Conservation (phyloP, 2,888 invertebrate genomes). For the Hemistola chrysoprasaria region DNA sequence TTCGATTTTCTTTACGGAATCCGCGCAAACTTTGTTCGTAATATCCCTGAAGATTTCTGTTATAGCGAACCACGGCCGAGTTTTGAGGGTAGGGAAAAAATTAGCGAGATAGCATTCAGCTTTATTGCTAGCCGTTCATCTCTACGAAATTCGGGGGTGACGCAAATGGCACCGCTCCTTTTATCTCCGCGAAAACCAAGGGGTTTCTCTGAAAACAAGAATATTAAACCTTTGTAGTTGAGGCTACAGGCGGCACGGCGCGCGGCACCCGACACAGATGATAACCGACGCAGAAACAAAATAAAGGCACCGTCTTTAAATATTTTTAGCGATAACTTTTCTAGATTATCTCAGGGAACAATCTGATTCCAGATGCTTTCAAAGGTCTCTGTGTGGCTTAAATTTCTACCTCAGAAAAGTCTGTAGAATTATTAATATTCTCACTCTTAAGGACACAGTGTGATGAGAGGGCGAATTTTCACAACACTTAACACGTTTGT, state of each 20-base stretch:
- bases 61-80: conserved; percentile 36
- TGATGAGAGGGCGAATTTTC: no score
- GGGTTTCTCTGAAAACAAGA: conserved; percentile 26
- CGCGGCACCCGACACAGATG: conserved; percentile 11
- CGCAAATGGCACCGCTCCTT: conserved; percentile 51
- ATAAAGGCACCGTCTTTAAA: conserved; percentile 13
- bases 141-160: conserved; percentile 55
- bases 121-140: conserved; percentile 61
- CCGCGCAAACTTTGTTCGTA: conserved; percentile 42
- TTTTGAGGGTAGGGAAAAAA: conserved; percentile 53
- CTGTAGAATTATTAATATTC: no score
- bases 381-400: no score
- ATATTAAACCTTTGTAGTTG: conserved; percentile 19
- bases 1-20: conserved; percentile 40
- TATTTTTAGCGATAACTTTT: conserved; percentile 13
- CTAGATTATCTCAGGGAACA: conserved; percentile 9
- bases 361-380: conserved; percentile 8
- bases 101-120: conserved; percentile 67
- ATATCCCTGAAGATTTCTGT: conserved; percentile 42
- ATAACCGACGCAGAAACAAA: conserved; percentile 15
- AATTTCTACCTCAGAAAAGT: no score
- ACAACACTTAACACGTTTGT: no score
- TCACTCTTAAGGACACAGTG: no score
- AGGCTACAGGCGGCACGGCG: no score
- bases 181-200: conserved; percentile 40